Evolutionary conservation across 1,140 invertebrate genomes (phyloP), one percentile per base, ranked within the genome.

Genomic region (Caenorhabditis remanei): DNA sequence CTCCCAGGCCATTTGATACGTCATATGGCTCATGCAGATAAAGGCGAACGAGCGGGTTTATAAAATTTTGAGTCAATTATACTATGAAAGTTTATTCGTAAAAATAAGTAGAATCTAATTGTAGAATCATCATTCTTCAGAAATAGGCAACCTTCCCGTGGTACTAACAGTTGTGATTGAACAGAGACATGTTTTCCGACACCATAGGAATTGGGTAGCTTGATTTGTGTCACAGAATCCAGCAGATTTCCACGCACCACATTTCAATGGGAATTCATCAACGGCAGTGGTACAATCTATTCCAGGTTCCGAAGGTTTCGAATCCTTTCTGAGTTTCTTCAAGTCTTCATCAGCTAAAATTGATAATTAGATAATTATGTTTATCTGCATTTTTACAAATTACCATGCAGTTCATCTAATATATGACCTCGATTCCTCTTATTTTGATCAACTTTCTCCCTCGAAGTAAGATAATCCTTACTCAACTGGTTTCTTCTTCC

Each of bases 161-260:
- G 65, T 32, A n/a, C 2, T 71, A n/a, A 46, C 14, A 11, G 21
- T 43, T 43, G 4, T 40, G 7, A 11, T 6, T 43, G 65, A 71
- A 40, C 65, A 71, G 14, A 71, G 14, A 46, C 65, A 71, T 0
- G 65, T 71, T 71, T 71, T 71, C 3, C 65, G 65, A 71, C 65
- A 71, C 65, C 65, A 71, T 46, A 71, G 46, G 19, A 71, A 71
- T 19, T 71, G 65, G 4, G 65, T 71, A 1, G 65, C 65, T 71
- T 71, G 65, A 71, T 46, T 71, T n/a, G 65, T 71, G 19, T 71
- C 65, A 71, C 65, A 71, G 65, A 71, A 71, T 71, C 65, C 65
- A 16, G 65, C 65, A 32, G 65, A 46, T 46, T 71, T 71, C 65
- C 65, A 71, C 19, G 65, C 65, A 4, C 65, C 65, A 71, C 65